Evolutionary conservation across 2,797 vertebrate genomes (phyloP).

Genomic region (Characodon lateralis): DNA sequence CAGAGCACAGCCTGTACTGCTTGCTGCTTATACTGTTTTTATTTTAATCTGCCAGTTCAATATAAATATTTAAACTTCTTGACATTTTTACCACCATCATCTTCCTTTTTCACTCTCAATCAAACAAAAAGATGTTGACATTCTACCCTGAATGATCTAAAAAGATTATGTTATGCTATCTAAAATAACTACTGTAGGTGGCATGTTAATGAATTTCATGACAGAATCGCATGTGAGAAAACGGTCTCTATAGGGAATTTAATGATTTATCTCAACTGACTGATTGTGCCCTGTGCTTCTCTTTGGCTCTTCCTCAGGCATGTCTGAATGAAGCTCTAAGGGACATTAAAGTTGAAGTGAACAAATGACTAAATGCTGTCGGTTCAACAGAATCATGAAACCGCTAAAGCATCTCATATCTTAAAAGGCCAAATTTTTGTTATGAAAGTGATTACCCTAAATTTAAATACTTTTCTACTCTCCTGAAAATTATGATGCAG

Average conservation of each 20-base stretch:
- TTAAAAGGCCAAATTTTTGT: background rate
- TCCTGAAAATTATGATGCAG: constrained; percentile 2
- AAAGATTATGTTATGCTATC: background rate
- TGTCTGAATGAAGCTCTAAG: too few relatives aligned
- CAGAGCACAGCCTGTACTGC: too few relatives aligned
- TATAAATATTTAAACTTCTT: too few relatives aligned
- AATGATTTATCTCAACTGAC: background rate
- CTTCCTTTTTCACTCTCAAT: too few relatives aligned
- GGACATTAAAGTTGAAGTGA: too few relatives aligned
- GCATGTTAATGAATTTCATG: background rate
- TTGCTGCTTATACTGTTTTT: too few relatives aligned
- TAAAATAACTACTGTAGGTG: background rate
- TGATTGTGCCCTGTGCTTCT: background rate
- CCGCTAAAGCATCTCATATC: background rate
- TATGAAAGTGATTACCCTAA: background rate
- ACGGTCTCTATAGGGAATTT: background rate
- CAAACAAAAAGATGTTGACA: too few relatives aligned
- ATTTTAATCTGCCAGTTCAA: too few relatives aligned
- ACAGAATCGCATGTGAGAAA: background rate
- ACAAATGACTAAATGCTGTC: too few relatives aligned
- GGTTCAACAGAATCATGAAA: background rate
- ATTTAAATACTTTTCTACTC: background rate
- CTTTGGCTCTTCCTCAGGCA: background rate
- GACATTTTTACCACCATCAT: too few relatives aligned
- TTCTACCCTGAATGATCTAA: background rate